These are phyloP conservation scores for Troglohyphantes excavatus DNA, from an alignment of 2,888 invertebrate species.

Conservation along the genomic window DNA sequence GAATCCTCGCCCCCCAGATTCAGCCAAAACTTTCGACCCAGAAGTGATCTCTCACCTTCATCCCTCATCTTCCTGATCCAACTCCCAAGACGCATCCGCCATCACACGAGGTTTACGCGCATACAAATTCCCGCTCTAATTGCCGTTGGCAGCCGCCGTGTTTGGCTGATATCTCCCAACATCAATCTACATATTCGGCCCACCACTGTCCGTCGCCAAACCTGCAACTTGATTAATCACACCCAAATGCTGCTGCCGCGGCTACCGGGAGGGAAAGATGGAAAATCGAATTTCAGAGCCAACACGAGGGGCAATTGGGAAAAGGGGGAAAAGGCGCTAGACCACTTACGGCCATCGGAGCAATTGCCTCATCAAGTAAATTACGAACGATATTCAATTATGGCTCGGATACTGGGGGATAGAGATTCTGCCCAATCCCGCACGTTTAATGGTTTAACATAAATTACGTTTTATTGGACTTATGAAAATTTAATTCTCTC, in stretches of 20 bases:
- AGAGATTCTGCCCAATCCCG: constrained; percentile 64
- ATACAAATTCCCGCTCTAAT: background rate
- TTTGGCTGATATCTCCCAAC: background rate
- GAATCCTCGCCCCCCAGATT: no score
- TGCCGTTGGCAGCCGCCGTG: background rate
- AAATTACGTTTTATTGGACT: constrained; percentile 79
- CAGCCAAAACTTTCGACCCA: no score
- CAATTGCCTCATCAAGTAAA: constrained; percentile 78
- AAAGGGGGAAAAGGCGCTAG: constrained; percentile 51
- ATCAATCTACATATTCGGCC: constrained; percentile 42
- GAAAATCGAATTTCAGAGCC: constrained; percentile 76
- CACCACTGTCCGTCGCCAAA: constrained; percentile 34
- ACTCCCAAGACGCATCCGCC: background rate
- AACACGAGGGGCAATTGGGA: constrained; percentile 27
- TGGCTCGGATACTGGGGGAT: constrained; percentile 33
- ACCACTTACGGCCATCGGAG: constrained; percentile 67
- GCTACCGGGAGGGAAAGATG: constrained; percentile 49
- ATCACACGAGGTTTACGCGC: background rate
- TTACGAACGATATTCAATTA: constrained; percentile 79
- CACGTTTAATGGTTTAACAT: constrained; percentile 79
- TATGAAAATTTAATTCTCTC: constrained; percentile 78
- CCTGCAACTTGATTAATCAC: constrained; percentile 65
- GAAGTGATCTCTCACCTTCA: background rate
- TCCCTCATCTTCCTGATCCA: background rate
- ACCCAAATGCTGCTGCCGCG: constrained; percentile 41